Evolutionary conservation across 2,888 invertebrate genomes (phyloP), one percentile per base, ranked within the genome.

Genomic region (Leptopilina drosophilae): DNA sequence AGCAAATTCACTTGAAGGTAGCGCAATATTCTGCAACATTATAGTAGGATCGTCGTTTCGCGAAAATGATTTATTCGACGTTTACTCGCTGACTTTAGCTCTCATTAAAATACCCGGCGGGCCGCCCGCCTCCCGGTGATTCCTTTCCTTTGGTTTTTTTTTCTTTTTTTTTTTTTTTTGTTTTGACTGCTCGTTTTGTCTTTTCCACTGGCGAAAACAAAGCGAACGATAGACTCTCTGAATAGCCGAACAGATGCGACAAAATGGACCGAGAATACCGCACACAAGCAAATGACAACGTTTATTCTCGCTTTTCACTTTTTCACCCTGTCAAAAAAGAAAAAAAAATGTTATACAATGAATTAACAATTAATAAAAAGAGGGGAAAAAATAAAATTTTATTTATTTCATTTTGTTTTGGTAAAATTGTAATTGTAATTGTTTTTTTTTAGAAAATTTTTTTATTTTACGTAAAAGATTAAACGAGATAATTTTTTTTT

Each of bases 31-130:
- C 80, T 73, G 66, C 40, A 26, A 62, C 59, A 46, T 78, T 49
- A 49, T 80, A 73, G 78, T 80, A 78, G 80, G 80, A 82, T 80
- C 69, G 46, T 79, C 78, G 64, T 75, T 80, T 78, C 78, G 81
- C 78, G 79, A 81, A 88, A 87, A 91, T 91, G 90, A 91, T 91
- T 91, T 91, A 91, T 91, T 89, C 88, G 90, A 89, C 89, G 87
- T 90, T 90, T 89, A 88, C 90, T 88, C 88, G 87, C 87, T 87
- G 89, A 88, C 90, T 90, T 89, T 89, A 88, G 88, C 88, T 89
- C 90, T 90, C 90, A 89, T 91, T 91, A 91, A 90, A 91, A 90
- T 89, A 88, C 88, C 86, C 88, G 87, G 84, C 86, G 81, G 85
- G 86, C 85, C 81, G 84, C 82, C 84, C 86, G 82, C 75, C 77